Evolutionary conservation across 2,888 invertebrate genomes (phyloP).

Genomic region (Heteropelma amictum): DNA sequence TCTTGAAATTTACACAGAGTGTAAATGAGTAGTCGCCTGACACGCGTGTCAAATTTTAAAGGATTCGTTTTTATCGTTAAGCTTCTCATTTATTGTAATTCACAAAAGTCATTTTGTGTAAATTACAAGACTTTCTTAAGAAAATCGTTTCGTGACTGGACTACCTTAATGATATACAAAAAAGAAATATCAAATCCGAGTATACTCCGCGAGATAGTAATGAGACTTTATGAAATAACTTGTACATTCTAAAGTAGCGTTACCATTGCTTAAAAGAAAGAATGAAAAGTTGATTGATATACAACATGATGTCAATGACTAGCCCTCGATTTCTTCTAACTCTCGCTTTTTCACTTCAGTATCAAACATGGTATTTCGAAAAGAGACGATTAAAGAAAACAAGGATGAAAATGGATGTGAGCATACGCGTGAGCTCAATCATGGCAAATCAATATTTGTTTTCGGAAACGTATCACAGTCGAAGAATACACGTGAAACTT

Average conservation of each 20-base stretch:
- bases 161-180: slow-evolving; percentile 6
- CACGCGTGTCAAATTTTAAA: too few relatives aligned
- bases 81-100: too few relatives aligned
- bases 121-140: background rate
- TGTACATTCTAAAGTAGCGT: slow-evolving; percentile 19
- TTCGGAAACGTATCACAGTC: slow-evolving; percentile 60
- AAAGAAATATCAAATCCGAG: background rate
- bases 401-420: background rate
- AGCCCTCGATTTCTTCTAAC: slow-evolving; percentile 13
- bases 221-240: slow-evolving; percentile 7
- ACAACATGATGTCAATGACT: slow-evolving; percentile 37
- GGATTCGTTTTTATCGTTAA: too few relatives aligned
- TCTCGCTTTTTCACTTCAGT: background rate
- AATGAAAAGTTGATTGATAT: background rate
- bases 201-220: slow-evolving; percentile 9
- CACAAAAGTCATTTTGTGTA: too few relatives aligned
- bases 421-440: background rate
- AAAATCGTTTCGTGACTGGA: too few relatives aligned
- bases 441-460: background rate
- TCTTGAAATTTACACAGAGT: too few relatives aligned
- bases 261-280: background rate
- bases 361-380: background rate
- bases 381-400: background rate
- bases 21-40: too few relatives aligned
- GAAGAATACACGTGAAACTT: slow-evolving; percentile 41